Conservation (phyloP, 2,797 vertebrate genomes). For the Notolepis coatsorum region DNA sequence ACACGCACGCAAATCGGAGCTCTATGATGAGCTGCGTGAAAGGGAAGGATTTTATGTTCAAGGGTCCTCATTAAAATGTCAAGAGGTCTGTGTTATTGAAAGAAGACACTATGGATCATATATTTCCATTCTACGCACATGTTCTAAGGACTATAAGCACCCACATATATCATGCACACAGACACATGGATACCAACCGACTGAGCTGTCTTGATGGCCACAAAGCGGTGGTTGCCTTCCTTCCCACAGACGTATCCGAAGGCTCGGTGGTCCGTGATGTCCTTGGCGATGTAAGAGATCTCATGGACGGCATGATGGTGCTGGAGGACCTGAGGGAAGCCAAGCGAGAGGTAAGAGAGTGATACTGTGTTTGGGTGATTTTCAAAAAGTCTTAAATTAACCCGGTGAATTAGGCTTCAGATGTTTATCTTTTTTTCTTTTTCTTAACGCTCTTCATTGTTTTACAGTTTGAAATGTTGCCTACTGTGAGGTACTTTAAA, state of each 20-base stretch:
- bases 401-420: too few species aligned
- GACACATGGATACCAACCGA: constrained; percentile 85
- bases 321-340: constrained; percentile 87
- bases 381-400: too few species aligned
- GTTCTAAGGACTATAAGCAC: too few species aligned
- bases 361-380: background rate
- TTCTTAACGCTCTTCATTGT: too few species aligned
- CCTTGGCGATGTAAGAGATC: constrained; percentile 99
- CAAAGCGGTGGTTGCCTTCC: constrained; percentile 97
- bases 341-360: constrained; percentile 8
- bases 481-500: too few species aligned
- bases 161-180: too few species aligned
- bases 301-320: constrained; percentile 98
- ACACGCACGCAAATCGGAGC: constrained; percentile 13
- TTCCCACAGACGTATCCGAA: constrained; percentile 98
- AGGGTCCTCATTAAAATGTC: constrained; percentile 68
- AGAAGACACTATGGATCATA: constrained; percentile 41
- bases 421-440: too few species aligned
- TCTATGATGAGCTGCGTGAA: constrained; percentile 34
- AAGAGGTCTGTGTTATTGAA: constrained; percentile 46
- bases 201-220: constrained; percentile 98
- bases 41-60: constrained; percentile 26
- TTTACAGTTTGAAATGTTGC: too few species aligned
- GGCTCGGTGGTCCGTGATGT: constrained; percentile 97
- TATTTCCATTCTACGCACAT: constrained; percentile 38